Base-by-base conservation (phyloP, 1,140 invertebrate genomes). In the Cecropterus lyciades region DNA sequence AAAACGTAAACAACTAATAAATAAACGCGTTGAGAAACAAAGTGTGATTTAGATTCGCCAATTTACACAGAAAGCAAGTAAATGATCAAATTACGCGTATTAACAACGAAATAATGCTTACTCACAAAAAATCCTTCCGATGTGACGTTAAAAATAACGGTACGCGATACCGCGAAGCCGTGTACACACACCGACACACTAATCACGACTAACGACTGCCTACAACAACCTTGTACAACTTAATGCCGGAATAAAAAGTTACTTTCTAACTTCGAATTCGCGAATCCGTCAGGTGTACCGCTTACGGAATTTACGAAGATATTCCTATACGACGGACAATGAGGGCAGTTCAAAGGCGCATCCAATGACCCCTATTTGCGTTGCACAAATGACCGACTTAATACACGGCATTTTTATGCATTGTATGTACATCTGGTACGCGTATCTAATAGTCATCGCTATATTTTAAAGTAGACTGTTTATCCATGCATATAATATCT, bases 201-300 rank as follows among this genome's bases (percentile, higher is more conserved):
- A 70, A 67, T 43, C 69, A 72, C 82, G 75, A 90, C 87, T 90
- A 79, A 72, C 82, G 75, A 89, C 87, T 90, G 80, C 57, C 65
- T 59, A 60, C 69, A 55, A 53, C 73, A 81, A 80, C 73, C 82
- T 83, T 82, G 70, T 84, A 77, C 78, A 84, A 84, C 75, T 84
- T 81, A 45, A 74, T 73, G 71, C 72, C 77, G 75, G 77, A 82
- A 82, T 83, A 77, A 87, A 85, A 85, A 82, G 75, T 84, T 79
- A 87, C 87, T 90, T 88, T 90, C 87, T 90, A 88, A 82, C 80
- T 80, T 79, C 72, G 74, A 82, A 86, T 87, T 86, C 63, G 77
- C 84, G 75, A 85, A 84, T 82, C 70, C 65, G 49, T 51, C 73
- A 79, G 74, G 80, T 79, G 72, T 60, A 69, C 48, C 11, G 15